phyloP scores from a whole-genome alignment of 1,140 invertebrate species.

The Polypedilum pembai region DNA sequence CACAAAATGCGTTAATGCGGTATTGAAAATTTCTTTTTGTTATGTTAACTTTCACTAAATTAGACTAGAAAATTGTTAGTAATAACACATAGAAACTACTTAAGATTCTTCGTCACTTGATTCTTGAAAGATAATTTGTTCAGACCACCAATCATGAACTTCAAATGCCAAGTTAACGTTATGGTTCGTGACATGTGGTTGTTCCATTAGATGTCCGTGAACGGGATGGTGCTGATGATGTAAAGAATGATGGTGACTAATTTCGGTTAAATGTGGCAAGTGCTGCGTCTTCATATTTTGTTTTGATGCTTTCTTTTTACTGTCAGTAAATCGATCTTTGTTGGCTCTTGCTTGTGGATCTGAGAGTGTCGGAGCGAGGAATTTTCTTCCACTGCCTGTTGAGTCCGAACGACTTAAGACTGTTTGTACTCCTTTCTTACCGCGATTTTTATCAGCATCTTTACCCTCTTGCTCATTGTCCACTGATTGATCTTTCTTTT shows the following conservation, averaged over 20 bases:
- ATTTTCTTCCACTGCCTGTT: slow-evolving; percentile 75
- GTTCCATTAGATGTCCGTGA: slow-evolving; percentile 37
- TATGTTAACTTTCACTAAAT: too few relatives aligned
- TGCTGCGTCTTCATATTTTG: slow-evolving; percentile 16
- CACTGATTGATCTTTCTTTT: slow-evolving; percentile 48
- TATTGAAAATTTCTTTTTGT: too few relatives aligned
- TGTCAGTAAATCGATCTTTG: slow-evolving; percentile 47
- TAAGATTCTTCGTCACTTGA: slow-evolving; percentile 49
- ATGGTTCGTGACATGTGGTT: slow-evolving; percentile 41
- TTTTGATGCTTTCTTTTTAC: slow-evolving; percentile 39
- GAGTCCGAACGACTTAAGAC: slow-evolving; percentile 64
- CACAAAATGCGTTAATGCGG: too few relatives aligned
- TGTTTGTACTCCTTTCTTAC: slow-evolving; percentile 46
- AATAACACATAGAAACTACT: too few relatives aligned
- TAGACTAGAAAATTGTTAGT: too few relatives aligned
- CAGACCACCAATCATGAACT: slow-evolving; percentile 58
- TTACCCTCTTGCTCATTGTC: slow-evolving; percentile 36
- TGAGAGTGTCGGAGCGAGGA: slow-evolving; percentile 77
- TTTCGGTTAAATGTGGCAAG: slow-evolving; percentile 33
- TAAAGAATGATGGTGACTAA: slow-evolving; percentile 37
- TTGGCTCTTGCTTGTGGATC: slow-evolving; percentile 71
- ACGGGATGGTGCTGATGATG: slow-evolving; percentile 40
- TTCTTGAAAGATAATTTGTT: slow-evolving; percentile 53
- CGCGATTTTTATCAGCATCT: slow-evolving; percentile 37
- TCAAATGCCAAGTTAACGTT: slow-evolving; percentile 51